Percentiles rank a stretch among this genome's conserved stretches.
These are phyloP conservation scores for Campoplex capitator DNA, from an alignment of 2,888 invertebrate species.

Conservation along the genomic window DNA sequence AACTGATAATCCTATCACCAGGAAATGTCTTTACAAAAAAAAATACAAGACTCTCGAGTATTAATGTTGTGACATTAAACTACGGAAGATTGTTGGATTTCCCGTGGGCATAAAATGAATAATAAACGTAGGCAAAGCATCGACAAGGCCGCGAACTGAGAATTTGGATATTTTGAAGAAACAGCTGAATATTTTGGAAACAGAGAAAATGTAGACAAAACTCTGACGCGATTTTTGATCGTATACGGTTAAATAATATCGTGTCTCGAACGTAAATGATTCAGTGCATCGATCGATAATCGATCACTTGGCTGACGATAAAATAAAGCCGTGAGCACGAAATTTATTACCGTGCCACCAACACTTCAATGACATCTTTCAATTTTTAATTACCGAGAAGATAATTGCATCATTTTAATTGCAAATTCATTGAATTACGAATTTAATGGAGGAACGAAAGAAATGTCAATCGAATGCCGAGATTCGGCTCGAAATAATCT, in stretches of 20 bases:
- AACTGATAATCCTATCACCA: background rate
- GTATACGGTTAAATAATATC: background rate
- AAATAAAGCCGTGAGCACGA: background rate
- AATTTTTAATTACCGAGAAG: background rate
- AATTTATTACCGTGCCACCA: background rate
- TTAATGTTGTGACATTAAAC: background rate
- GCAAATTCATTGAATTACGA: constrained; percentile 5
- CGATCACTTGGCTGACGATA: background rate
- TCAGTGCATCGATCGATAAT: background rate
- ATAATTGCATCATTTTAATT: constrained; percentile 21
- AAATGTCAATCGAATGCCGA: constrained; percentile 14
- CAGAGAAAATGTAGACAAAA: background rate
- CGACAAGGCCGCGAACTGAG: background rate
- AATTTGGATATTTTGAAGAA: background rate
- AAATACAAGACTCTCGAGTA: background rate
- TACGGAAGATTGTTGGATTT: background rate
- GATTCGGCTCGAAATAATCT: background rate
- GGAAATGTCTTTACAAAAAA: background rate
- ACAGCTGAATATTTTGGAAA: too few relatives aligned
- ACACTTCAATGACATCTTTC: background rate
- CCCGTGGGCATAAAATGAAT: background rate
- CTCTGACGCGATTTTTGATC: background rate
- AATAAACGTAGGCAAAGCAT: background rate
- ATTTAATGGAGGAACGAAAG: background rate
- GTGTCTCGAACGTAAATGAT: background rate